Evolutionary conservation across 2,888 invertebrate genomes (phyloP).

Genomic region (Caenorhabditis wallacei): DNA sequence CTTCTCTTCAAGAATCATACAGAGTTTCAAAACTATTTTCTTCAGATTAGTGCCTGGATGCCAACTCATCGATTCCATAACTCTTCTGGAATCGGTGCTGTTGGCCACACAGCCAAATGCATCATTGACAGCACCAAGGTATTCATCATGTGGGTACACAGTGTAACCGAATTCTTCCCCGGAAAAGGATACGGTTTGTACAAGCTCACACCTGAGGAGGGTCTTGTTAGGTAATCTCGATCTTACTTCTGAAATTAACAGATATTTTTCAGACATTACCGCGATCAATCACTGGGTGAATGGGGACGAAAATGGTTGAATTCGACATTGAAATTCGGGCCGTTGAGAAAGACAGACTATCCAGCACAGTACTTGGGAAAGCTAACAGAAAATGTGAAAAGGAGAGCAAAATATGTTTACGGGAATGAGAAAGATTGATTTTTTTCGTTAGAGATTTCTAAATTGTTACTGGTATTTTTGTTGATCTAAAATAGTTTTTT

Average conservation of each 20-base stretch:
- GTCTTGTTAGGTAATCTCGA: constrained; percentile 42
- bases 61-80: constrained; percentile 57
- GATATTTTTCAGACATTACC: constrained; percentile 48
- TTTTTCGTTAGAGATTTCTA: neutral
- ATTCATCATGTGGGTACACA: constrained; percentile 48
- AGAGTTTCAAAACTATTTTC: too few species aligned
- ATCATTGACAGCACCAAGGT: constrained; percentile 54
- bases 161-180: constrained; percentile 35
- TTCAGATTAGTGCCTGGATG: constrained; percentile 54
- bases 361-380: constrained; percentile 21
- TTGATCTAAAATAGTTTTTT: too few species aligned
- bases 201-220: constrained; percentile 41
- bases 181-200: constrained; percentile 26
- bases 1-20: too few species aligned
- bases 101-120: constrained; percentile 55
- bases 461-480: neutral
- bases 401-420: constrained; percentile 39
- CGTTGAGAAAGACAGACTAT: constrained; percentile 39
- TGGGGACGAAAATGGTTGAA: constrained; percentile 54
- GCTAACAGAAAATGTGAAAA: constrained; percentile 40
- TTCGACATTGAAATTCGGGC: constrained; percentile 25
- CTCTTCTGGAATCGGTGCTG: constrained; percentile 34
- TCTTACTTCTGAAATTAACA: neutral
- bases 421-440: constrained; percentile 25
- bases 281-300: constrained; percentile 42